Base-by-base conservation (phyloP, 1,140 invertebrate species). In the Neodiprion virginianus region DNA sequence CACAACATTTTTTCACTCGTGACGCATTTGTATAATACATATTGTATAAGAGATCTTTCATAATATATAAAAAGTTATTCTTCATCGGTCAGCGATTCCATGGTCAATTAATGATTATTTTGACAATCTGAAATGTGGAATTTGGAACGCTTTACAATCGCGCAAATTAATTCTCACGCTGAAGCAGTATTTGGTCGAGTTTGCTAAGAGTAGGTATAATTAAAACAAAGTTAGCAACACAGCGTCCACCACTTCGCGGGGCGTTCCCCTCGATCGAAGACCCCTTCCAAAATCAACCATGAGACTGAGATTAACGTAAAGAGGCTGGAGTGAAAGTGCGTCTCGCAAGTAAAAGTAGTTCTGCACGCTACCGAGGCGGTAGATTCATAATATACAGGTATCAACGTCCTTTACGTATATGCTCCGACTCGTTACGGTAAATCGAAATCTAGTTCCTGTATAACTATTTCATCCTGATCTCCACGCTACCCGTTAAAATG, bases 331-430 rank as follows among this genome's bases (percentile, higher is more conserved):
- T 87, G 85, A 87, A 87, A 87, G 85, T 86, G 71, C 73, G 79
- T 78, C 77, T 67, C 69, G 28, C 28, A 74, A 79, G 84, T 87
- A 87, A 86, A 87, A 87, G 85, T 86, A 76, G 82, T 86, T 82
- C 81, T 66, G 74, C 77, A 77, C 78, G 68, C 48, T 71, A 8
- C 69, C 47, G 73, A 72, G 73, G 61, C 79, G 74, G 78, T 79
- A 78, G 53, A 17, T 61, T 14, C 53, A 61, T 61, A 61, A 61
- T 61, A 17, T 61, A 61, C 53, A 61, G 53, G n/a, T 61, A 61
- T 17, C 53, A 14, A 61, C 11, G 11, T 61, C 4, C 53, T 61
- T 61, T 72, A 78, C 67, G 72, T 53, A 68, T 78, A 74, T 72
- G 74, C 50, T 76, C 47, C 9, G 28, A 61, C 81, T 84, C 78